Evolutionary conservation across 2,113 vertebrate species (phyloP), one percentile per base, ranked within the genome.

Genomic region (Sinosuthora webbiana): DNA sequence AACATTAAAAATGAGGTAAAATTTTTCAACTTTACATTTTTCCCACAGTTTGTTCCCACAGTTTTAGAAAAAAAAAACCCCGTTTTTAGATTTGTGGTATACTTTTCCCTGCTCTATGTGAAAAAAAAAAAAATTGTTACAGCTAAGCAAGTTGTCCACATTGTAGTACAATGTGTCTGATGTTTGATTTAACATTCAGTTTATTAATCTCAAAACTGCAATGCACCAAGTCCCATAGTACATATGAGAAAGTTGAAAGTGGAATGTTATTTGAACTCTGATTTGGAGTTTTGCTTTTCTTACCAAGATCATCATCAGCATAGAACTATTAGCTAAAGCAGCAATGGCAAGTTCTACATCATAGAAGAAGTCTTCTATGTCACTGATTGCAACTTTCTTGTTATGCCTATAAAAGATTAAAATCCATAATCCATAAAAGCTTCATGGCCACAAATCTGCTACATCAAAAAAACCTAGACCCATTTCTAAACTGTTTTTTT

Each of bases 1-100:
- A 93, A 89, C 86, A 80, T 81, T 75, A 81, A 73, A 56, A 90
- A 83, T 13, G 21, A 88, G 68, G 60, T 59, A 37, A 24, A 28
- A 18, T 53, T 84, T 85, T 27, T 52, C 30, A 3, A 23, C 37
- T 71, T 60, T 6, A 1, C 52, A 7, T 47, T 71, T 78, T 52
- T 55, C 21, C 28, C 67, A 2, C 47, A 1, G 12, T 30, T 64
- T 65, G n/a, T 81, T 44, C 7, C 7, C 41, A 33, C 3, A 69
- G 25, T 24, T 69, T 42, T 37, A 67, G 25, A 31, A 90, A 78
- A 91, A 80, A 53, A 31, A 11, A 39, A n/a, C n/a, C n/a, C 11
- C 8, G 9, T 9, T 19, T 56, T 63, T 73, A 7, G 24, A 49
- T 27, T 56, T 80, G 12, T 47, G 6, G 2, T 65, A 60, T 8